Base-by-base conservation (phyloP, 1,140 invertebrate species). In the Marisa cornuarietis region DNA sequence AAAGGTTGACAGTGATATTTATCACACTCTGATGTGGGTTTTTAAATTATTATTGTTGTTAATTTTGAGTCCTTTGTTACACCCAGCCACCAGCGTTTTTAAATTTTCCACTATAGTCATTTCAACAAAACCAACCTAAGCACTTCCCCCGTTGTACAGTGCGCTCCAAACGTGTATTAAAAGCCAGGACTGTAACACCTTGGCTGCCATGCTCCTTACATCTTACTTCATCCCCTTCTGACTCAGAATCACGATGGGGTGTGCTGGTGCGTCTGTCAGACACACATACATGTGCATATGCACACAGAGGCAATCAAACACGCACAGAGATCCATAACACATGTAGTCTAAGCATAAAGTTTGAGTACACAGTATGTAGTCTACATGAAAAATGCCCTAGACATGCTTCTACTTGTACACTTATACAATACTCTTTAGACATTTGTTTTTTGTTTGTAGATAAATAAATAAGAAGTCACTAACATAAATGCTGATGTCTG, bases 221-320 rank as follows among this genome's bases (percentile, higher is more conserved):
- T 58, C 26, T 62, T 8, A 24, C 73, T 24, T 77, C 76, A n/a
- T 77, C 76, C 20, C 18, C n/a, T 51, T 77, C 76, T 22, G 74
- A 76, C 31, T 76, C 74, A 52, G 76, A 77, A 13, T 26, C 31
- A 54, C 65, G 42, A 24, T 65, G 18, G 5, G 76, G 76, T 24
- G 76, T 77, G 65, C 76, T 77, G 49, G 76, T 77, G 22, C 63
- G 76, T 68, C 76, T 77, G 65, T 26, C n/a, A 58, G 54, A 58
- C 54, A 58, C 8, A 58, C 54, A 58, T 18, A 58, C 11, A 18
- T 58, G 9, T 58, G 54, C 16, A 18, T 8, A 58, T 58, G 54
- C 54, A 58, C 54, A 58, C 54, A 58, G 11, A 58, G 54, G 16
- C 54, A 58, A 11, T 14, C 54, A 4, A 11, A 58, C 54, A 58